A percentile compares a stretch with the other conserved stretches of the same genome.
phyloP scores from a whole-genome alignment of 2,888 invertebrate species.

The Drosophila incognita region DNA sequence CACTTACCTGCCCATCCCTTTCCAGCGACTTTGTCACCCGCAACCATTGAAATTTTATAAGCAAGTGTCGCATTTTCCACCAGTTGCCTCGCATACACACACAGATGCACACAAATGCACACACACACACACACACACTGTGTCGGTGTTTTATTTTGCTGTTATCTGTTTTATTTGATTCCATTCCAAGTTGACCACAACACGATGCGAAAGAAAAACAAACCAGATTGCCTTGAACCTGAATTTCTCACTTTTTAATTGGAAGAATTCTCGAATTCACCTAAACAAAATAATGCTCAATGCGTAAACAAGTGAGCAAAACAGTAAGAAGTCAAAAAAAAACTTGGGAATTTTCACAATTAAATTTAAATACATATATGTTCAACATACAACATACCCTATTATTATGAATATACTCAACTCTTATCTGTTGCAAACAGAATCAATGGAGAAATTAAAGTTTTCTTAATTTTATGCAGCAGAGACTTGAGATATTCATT shows the following conservation, averaged over 20 bases:
- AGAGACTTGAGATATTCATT: background rate
- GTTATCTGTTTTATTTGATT: constrained; percentile 42
- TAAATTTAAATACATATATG: background rate
- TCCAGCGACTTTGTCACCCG: constrained; percentile 4
- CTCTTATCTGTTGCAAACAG: background rate
- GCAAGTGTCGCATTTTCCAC: constrained; percentile 47
- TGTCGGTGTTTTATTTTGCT: constrained; percentile 16
- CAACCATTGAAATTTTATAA: constrained; percentile 47
- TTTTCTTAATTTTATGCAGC: background rate
- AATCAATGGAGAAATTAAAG: background rate
- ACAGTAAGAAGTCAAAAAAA: background rate
- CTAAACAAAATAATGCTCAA: background rate
- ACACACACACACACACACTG: background rate
- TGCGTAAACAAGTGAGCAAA: background rate
- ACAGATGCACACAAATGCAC: constrained; percentile 10
- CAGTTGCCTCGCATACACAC: constrained; percentile 25
- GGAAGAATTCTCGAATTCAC: background rate
- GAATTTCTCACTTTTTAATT: constrained; percentile 5
- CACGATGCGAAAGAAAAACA: background rate
- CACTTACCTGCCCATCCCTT: constrained; percentile 1
- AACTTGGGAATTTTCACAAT: background rate
- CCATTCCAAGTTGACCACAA: constrained; percentile 22
- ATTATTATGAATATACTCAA: background rate
- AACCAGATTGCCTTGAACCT: constrained; percentile 5
- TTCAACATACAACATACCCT: background rate